Percentiles rank a stretch among this genome's conserved stretches.
These are phyloP conservation scores for Protophormia terraenovae DNA, from an alignment of 2,888 invertebrate genomes.

Conservation along the genomic window DNA sequence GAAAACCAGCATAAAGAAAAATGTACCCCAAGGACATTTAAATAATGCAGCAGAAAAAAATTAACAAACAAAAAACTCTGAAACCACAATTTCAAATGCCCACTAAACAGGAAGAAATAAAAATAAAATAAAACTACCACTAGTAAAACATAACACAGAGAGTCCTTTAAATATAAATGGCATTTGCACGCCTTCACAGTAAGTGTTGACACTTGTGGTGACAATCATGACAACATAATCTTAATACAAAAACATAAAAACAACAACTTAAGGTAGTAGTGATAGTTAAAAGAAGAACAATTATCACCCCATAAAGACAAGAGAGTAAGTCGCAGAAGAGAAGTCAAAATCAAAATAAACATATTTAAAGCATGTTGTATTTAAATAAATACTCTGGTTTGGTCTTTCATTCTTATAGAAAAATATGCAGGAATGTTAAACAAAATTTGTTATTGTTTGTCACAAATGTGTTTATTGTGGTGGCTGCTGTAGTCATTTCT, in stretches of 20 bases:
- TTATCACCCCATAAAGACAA: conserved; percentile 61
- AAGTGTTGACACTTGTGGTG: conserved; percentile 70
- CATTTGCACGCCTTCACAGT: conserved; percentile 57
- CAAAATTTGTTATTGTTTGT: conserved; percentile 45
- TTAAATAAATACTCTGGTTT: conserved; percentile 31
- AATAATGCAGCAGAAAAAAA: conserved; percentile 50
- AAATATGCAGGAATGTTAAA: background rate
- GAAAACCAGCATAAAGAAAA: conserved; percentile 37
- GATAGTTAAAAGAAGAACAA: conserved; percentile 40
- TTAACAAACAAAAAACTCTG: conserved; percentile 14
- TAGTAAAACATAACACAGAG: conserved; percentile 9
- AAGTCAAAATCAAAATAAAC: conserved; percentile 29
- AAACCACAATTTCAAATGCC: conserved; percentile 10
- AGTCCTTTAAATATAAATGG: conserved; percentile 68
- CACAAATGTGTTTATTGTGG: conserved; percentile 34
- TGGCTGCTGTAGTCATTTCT: background rate
- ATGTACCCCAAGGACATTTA: conserved; percentile 63
- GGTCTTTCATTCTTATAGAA: too few species aligned
- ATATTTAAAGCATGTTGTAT: conserved; percentile 49
- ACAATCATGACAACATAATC: conserved; percentile 72
- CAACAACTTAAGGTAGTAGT: conserved; percentile 6
- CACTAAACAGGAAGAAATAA: conserved; percentile 30
- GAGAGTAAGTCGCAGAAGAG: background rate
- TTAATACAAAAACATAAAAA: conserved; percentile 21
- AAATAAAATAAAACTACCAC: conserved; percentile 51